Base-by-base conservation (phyloP, 2,888 invertebrate genomes). In the Dendrolimus houi region DNA sequence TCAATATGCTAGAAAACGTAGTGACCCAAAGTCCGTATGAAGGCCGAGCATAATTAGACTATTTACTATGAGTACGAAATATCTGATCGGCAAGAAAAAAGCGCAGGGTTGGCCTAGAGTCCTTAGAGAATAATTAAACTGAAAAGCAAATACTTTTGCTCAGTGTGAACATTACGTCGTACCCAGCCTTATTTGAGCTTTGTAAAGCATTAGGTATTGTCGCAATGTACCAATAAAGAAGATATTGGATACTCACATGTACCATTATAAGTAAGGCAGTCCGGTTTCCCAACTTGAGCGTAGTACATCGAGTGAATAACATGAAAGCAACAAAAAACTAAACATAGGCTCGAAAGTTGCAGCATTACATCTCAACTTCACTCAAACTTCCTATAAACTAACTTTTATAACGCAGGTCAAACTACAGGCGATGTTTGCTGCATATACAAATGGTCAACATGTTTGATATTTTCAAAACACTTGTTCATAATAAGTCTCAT, bases 211-310 rank as follows among this genome's bases (percentile, higher is more conserved):
- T n/a, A n/a, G n/a, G 29, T 6, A 29, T 29, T 29, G 3, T 29
- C 29, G 6, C 6, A 29, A 29, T 29, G 3, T 29, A 29, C 29
- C 29, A 29, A 29, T 2, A 6, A 29, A 29, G 0, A 29, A 29
- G 29, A 6, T 29, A 29, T 6, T 6, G 6, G 6, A 6, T 71
- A 87, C 87, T 86, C 62, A 88, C 87, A 88, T 42, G 85, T 85
- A 52, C 70, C 68, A 64, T 88, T 88, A 62, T 65, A 87, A 54
- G 67, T 71, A 2, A 87, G 69, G 55, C 87, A 87, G 2, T 77
- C 80, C 9, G 63, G 60, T 52, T 63, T 67, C 1, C 83, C 82
- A 9, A 87, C 74, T 60, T 59, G 72, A 0, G 76, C 83, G 56
- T 81, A 86, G 58, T 82, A 83, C 58, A 69, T 55, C 0, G 75